phyloP scores from a whole-genome alignment of 2,888 invertebrate genomes.

The Spilosoma lubricipeda region DNA sequence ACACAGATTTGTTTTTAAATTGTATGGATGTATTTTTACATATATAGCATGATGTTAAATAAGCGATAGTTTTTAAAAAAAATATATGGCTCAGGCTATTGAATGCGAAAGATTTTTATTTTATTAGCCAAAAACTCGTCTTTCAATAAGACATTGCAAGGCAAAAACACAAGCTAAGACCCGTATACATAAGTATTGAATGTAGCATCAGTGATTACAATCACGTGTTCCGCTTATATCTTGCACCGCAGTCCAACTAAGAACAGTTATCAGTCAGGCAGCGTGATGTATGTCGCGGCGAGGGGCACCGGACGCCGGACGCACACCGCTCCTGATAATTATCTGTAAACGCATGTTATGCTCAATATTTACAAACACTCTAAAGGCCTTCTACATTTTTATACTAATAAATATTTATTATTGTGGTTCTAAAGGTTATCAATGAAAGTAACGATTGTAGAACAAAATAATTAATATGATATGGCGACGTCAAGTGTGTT shows the following conservation, averaged over 20 bases:
- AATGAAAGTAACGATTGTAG: background rate
- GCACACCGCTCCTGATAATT: slow-evolving; percentile 56
- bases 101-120: background rate
- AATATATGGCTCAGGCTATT: no score
- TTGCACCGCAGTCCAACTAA: slow-evolving; percentile 56
- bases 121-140: no score
- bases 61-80: no score
- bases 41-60: no score
- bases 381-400: background rate
- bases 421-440: background rate
- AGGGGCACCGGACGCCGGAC: slow-evolving; percentile 32
- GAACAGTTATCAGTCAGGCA: slow-evolving; percentile 78
- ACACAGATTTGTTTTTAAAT: no score
- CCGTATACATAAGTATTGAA: no score
- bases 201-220: background rate
- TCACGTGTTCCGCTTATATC: slow-evolving; percentile 26
- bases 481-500: background rate
- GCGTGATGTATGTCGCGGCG: slow-evolving; percentile 71
- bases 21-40: no score
- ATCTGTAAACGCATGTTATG: slow-evolving; percentile 52
- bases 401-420: background rate
- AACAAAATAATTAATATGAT: background rate
- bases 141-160: no score
- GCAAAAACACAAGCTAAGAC: no score
- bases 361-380: slow-evolving; percentile 20